A percentile compares a stretch with the other conserved stretches of the same genome.
These are phyloP conservation scores for Aproaerema taeniolella DNA, from an alignment of 2,888 invertebrate genomes.

Conservation along the genomic window DNA sequence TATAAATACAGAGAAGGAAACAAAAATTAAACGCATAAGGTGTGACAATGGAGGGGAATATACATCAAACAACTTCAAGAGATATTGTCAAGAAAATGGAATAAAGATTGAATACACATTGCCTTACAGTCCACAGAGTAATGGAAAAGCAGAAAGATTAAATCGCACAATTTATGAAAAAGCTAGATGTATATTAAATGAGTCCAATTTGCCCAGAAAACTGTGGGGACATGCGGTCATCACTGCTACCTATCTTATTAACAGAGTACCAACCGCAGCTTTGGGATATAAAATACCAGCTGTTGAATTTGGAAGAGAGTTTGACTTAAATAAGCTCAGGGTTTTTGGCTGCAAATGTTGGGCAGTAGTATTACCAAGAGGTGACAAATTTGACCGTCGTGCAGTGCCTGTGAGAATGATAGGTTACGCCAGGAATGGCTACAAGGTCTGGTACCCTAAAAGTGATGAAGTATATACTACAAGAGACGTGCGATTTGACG, in stretches of 20 bases:
- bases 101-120: slow-evolving; percentile 12
- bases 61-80: slow-evolving; percentile 6
- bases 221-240: slow-evolving; percentile 22
- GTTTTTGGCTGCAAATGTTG: slow-evolving; percentile 17
- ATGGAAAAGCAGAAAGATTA: slow-evolving; percentile 14
- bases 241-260: slow-evolving; percentile 13
- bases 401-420: slow-evolving; percentile 17
- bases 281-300: slow-evolving; percentile 11
- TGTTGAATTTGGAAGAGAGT: background rate
- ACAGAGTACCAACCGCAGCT: slow-evolving; percentile 16
- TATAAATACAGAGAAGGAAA: slow-evolving; percentile 15
- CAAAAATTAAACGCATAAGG: slow-evolving; percentile 16
- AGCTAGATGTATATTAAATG: slow-evolving; percentile 12
- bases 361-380: slow-evolving; percentile 13
- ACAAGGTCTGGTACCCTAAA: slow-evolving; percentile 16
- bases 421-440: slow-evolving; percentile 16
- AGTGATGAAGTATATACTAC: slow-evolving; percentile 7
- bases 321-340: slow-evolving; percentile 8
- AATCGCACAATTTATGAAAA: slow-evolving; percentile 13
- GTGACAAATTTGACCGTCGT: slow-evolving; percentile 14
- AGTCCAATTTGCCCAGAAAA: background rate
- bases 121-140: slow-evolving; percentile 15
- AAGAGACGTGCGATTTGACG: slow-evolving; percentile 14
- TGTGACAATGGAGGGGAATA: slow-evolving; percentile 20
- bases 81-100: slow-evolving; percentile 12